Evolutionary conservation across 1,140 invertebrate genomes (phyloP).

Genomic region (Drosophila suzukii): DNA sequence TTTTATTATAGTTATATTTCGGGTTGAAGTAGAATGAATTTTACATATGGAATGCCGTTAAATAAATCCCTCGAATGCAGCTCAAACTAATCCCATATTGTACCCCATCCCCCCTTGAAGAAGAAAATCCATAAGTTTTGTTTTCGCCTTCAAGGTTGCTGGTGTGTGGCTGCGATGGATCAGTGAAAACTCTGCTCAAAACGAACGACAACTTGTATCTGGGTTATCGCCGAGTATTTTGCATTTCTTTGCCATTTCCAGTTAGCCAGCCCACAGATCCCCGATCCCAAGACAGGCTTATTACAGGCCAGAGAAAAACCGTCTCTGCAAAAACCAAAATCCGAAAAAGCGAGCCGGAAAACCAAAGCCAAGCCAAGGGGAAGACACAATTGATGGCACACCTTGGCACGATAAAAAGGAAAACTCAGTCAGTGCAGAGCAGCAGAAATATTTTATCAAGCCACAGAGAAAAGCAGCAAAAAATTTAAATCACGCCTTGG

Average conservation of each 20-base stretch:
- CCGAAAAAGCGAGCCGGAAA: slow-evolving; percentile 34
- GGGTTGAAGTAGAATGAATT: not conserved
- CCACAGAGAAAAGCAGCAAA: slow-evolving; percentile 32
- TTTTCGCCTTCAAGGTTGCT: slow-evolving; percentile 35
- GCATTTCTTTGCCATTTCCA: slow-evolving; percentile 62
- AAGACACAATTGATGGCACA: slow-evolving; percentile 80
- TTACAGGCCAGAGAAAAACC: slow-evolving; percentile 30
- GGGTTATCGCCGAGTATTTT: slow-evolving; percentile 57
- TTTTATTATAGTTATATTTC: too few relatives aligned
- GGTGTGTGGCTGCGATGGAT: slow-evolving; percentile 31
- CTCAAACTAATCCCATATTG: not conserved
- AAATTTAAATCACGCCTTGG: slow-evolving; percentile 69
- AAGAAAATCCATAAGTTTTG: slow-evolving; percentile 6
- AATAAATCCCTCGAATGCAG: slow-evolving; percentile 5
- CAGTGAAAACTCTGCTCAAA: slow-evolving; percentile 26
- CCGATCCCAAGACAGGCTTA: slow-evolving; percentile 25
- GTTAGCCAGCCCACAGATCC: slow-evolving; percentile 42
- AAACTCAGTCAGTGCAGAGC: slow-evolving; percentile 75
- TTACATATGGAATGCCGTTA: not conserved
- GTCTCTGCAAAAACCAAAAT: slow-evolving; percentile 31
- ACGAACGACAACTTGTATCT: slow-evolving; percentile 43
- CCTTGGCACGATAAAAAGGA: slow-evolving; percentile 82
- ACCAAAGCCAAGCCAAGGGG: slow-evolving; percentile 35
- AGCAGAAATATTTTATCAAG: slow-evolving; percentile 72
- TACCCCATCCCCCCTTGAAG: not conserved